Base-by-base conservation (phyloP, 2,888 invertebrate genomes). In the Phaedon cochleariae region DNA sequence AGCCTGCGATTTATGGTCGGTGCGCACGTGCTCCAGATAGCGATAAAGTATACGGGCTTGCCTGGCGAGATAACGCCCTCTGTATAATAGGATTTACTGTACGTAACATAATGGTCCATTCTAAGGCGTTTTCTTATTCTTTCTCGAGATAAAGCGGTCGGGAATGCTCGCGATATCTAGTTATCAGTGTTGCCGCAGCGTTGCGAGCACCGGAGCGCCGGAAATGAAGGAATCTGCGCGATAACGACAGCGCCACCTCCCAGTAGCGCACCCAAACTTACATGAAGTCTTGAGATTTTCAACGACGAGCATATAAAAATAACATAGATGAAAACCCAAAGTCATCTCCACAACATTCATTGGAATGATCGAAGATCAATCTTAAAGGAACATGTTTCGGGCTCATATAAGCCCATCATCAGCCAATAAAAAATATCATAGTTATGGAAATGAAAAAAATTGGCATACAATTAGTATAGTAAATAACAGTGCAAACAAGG, bases 41-140 rank as follows among this genome's bases (percentile, higher is more conserved):
- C 77, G 82, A 82, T 81, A 81, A 82, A 81, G 82, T 80, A 79
- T 80, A 81, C 80, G 81, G 80, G 78, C 79, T 80, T 81, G 81
- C 77, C 79, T 75, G 76, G 75, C 76, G 72, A 79, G 84, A 84
- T 84, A 84, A 83, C 83, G 83, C 82, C 82, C 81, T 81, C 78
- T 74, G 82, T 80, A 84, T 84, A 84, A 84, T 84, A 84, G 84
- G 83, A 84, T 84, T 84, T 84, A 84, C 83, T 83, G 80, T 83
- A 83, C 83, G 81, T 83, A 83, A 82, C 84, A 84, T 84, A 84
- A 84, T 84, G 84, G 84, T 81, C 84, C 83, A 84, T 84, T 84
- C 83, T 84, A 82, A 80, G 82, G 81, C 83, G 83, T 83, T 84
- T 84, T 83, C 83, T 84, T 83, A 83, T 84, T 83, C 83, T 83